Base-by-base conservation (phyloP, 2,113 vertebrate genomes). In the Labeo catla region DNA sequence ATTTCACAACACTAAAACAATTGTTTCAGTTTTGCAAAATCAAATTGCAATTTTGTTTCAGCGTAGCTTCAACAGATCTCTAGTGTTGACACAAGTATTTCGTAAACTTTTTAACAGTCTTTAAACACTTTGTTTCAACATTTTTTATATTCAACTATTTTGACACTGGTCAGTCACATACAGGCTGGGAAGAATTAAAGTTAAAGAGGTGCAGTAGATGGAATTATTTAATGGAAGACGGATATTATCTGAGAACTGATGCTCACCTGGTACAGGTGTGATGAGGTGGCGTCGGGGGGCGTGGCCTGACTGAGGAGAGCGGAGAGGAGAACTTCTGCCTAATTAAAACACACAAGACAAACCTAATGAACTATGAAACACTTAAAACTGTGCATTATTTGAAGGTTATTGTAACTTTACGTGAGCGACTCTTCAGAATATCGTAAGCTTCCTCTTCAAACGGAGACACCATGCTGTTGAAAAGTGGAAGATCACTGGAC, bases 391-490 rank as follows among this genome's bases (percentile, higher is more conserved):
- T 28, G 28, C 28, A 28, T 28, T 28, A 28, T 43, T 23, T 43
- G 19, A 52, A n/a, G 52, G 23, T 12, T 45, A 45, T 8, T 11
- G 4, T 11, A 0, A 47, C 13, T 94, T 90, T 91, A 97, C 97
- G 92, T 91, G 96, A 95, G 90, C 95, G 94, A 90, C 91, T 97
- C 91, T 96, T 98, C 19, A 99, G 96, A 57, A 95, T 94, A 4
- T 96, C 94, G 0, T 97, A 98, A 0, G 97, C 98, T 91, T 98
- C 97, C 89, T 97, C 92, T 88, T 99, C 97, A 89, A 95, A 93
- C 0, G 96, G 96, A 92, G 96, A 95, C 86, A 98, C 96, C 95
- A 97, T 95, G 91, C 95, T 97, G 93, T 99, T 97, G 3, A 99
- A 99, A 23, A 93, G 94, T 28, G 93, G 94, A 88, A 98, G 85